Evolutionary conservation across 2,113 vertebrate genomes (phyloP), one percentile per base, ranked within the genome.

Genomic region (Tragelaphus scriptus): DNA sequence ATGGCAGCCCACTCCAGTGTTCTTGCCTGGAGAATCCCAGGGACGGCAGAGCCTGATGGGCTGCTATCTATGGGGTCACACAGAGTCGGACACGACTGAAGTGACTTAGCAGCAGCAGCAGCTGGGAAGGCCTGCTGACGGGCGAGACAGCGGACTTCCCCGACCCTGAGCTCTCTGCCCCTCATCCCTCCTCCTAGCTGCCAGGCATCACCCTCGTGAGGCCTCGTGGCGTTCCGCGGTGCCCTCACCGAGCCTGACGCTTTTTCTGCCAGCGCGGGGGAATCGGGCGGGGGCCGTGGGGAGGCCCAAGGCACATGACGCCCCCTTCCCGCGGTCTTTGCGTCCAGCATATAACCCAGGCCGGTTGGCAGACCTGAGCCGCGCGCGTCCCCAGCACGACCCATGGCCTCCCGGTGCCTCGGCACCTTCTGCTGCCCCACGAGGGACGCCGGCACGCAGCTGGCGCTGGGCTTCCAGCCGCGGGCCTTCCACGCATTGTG

Each of bases 361-460:
- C 84, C 1, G n/a, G 44, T 8, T 40, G 0, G 94, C 97, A 97
- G 91, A 98, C 92, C 68, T 28, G 65, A 99, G 98, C 92, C 2
- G 4, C 58, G 58, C 71, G 91, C 98, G 98, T 98, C 99, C 99
- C 99, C 98, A 99, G 99, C 98, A 98, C 99, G 99, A 99, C 99
- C 98, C 85, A 99, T 99, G 99, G 99, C 99, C 89, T 99, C 99
- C 86, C 99, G 99, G 3, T 99, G 99, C 81, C 98, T 99, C 91
- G 99, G 99, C 98, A 99, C 99, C 0, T 99, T 99, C 98, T 99
- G 99, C 98, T 99, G 99, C 90, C 99, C 99, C 2, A 99, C 99
- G 98, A 98, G 99, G 47, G 99, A 99, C 97, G 98, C 99, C 2
- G 99, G 99, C 21, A 99, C 99, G 0, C 99, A 99, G 81, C 99